Evolutionary conservation across 2,797 vertebrate species (phyloP).

Genomic region (Glyptemys insculpta): DNA sequence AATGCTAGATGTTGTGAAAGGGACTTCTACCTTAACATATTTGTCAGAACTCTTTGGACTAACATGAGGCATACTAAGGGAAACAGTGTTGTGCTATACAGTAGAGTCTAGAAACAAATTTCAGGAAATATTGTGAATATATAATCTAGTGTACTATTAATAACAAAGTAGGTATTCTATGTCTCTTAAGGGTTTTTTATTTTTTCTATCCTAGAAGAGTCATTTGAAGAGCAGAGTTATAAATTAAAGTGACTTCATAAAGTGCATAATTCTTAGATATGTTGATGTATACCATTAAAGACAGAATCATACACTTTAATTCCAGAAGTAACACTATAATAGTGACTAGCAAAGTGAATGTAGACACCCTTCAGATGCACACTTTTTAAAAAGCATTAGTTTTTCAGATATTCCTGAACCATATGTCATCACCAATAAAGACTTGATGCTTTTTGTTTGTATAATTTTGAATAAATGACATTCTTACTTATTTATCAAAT

Average conservation of each 20-base stretch:
- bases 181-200: not conserved
- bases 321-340: not conserved
- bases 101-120: not conserved
- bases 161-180: not conserved
- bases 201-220: not conserved
- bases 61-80: not conserved
- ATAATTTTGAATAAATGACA: not conserved
- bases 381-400: not conserved
- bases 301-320: not conserved
- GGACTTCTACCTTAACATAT: not conserved
- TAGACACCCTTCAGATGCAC: not conserved
- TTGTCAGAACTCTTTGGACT: not conserved
- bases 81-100: not conserved
- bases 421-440: not conserved
- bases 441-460: not conserved
- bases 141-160: not conserved
- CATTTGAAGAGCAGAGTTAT: not conserved
- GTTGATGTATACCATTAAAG: not conserved
- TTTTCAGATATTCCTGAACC: not conserved
- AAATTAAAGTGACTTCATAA: not conserved
- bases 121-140: not conserved
- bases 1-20: accelerated
- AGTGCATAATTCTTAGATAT: not conserved
- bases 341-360: not conserved
- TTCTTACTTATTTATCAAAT: not conserved